These are phyloP conservation scores for Anabas testudineus DNA, from an alignment of 2,797 vertebrate species.

Conservation along the genomic window DNA sequence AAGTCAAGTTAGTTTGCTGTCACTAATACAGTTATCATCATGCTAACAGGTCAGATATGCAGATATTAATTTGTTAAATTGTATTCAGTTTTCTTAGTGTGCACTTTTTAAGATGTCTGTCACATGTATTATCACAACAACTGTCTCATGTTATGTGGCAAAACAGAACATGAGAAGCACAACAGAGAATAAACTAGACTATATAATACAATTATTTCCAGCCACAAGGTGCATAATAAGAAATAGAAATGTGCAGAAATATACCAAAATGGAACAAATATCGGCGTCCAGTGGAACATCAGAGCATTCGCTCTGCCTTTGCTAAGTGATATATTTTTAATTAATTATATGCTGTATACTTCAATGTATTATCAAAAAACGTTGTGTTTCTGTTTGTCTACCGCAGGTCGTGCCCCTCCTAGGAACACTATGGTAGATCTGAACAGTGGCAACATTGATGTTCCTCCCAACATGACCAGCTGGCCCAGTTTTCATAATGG, in stretches of 20 bases:
- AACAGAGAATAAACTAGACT: background rate
- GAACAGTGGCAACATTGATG: conserved; percentile 97
- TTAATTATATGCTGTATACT: background rate
- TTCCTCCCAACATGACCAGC: conserved; percentile 97
- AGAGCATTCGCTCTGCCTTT: background rate
- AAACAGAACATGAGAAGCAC: background rate
- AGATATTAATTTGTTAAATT: no score
- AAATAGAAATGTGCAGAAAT: background rate
- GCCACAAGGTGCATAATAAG: no score
- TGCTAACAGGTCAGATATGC: no score
- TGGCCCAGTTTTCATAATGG: conserved; percentile 99
- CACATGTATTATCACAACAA: no score
- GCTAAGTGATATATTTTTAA: no score
- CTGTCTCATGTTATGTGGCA: no score
- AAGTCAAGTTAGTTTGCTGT: no score
- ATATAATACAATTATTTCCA: no score
- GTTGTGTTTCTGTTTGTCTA: background rate
- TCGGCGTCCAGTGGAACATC: background rate
- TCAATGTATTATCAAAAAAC: background rate
- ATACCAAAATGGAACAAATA: background rate
- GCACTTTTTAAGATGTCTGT: no score
- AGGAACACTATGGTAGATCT: conserved; percentile 96
- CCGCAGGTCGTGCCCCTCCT: conserved; percentile 93
- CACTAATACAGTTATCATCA: no score
- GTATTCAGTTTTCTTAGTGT: no score